A percentile compares a stretch with the other conserved stretches of the same genome.
These are phyloP conservation scores for Yponomeuta cagnagella DNA, from an alignment of 2,888 invertebrate genomes.

Conservation along the genomic window DNA sequence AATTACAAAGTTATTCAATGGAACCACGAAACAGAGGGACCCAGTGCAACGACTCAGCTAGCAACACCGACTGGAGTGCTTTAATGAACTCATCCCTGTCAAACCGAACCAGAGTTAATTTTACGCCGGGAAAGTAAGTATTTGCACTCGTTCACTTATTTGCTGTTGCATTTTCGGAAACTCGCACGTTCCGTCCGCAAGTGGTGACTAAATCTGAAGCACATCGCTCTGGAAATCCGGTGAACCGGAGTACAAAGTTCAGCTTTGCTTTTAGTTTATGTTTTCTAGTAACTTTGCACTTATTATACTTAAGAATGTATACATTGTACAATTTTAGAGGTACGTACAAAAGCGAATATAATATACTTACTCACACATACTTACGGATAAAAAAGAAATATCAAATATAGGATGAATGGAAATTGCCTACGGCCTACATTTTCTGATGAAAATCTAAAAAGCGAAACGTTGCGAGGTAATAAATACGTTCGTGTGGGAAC, in stretches of 20 bases:
- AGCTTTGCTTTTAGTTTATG: neutral
- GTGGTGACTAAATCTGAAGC: neutral
- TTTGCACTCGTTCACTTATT: slow-evolving; percentile 10
- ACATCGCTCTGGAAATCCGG: slow-evolving; percentile 3
- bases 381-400: neutral
- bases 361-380: neutral
- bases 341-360: neutral
- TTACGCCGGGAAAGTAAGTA: slow-evolving; percentile 11
- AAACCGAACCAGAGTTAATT: slow-evolving; percentile 10
- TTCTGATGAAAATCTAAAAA: neutral
- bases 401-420: neutral
- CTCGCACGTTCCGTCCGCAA: neutral
- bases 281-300: neutral
- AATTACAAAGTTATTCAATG: neutral
- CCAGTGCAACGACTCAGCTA: neutral
- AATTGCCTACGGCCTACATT: neutral
- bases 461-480: neutral
- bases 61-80: neutral
- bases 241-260: slow-evolving; percentile 7
- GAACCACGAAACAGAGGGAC: neutral
- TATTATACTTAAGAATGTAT: neutral
- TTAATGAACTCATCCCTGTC: neutral
- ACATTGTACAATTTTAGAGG: neutral
- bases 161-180: slow-evolving; percentile 6
- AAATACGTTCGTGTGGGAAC: neutral